Conservation (phyloP, 2,113 vertebrate genomes). For the Recurvirostra avosetta region DNA sequence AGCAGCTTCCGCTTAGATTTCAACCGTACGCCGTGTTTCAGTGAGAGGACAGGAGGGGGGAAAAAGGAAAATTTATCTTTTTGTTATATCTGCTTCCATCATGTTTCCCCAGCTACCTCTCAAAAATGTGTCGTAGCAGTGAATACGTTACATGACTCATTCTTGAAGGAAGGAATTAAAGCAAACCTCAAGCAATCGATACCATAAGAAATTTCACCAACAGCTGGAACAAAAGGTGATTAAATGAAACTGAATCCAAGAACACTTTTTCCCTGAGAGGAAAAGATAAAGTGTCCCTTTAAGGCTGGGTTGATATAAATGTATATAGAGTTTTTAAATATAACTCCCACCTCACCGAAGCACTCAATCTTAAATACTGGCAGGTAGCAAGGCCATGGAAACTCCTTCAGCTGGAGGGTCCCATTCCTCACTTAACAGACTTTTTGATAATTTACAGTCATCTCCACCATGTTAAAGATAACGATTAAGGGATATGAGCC, state of each 20-base stretch:
- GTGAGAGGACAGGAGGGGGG: neutral
- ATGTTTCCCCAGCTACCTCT: neutral
- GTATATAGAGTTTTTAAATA: neutral
- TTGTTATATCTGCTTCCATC: neutral
- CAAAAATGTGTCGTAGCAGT: neutral
- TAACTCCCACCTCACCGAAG: neutral
- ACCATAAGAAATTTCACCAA: neutral
- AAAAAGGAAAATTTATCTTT: neutral
- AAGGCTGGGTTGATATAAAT: neutral
- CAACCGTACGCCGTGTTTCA: neutral
- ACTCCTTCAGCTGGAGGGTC: neutral
- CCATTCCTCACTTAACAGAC: neutral
- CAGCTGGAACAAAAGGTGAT: neutral
- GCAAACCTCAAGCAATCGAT: neutral
- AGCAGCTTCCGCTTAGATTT: neutral
- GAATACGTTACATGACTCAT: neutral
- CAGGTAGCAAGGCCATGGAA: neutral
- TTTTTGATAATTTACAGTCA: slow-evolving; percentile 32
- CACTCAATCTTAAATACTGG: slow-evolving; percentile 9
- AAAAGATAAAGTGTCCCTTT: slow-evolving; percentile 2
- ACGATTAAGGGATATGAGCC: neutral
- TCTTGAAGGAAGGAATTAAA: neutral
- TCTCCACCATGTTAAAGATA: neutral
- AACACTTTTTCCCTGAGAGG: neutral
- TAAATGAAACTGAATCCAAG: neutral